These are phyloP conservation scores for human (Homo sapiens) DNA, from an alignment of 2,113 vertebrate genomes.

Conservation along the genomic window GRCh38 chr2:221346501-221347000, in stretches of 20 bases:
- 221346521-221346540: background rate
- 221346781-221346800: background rate
- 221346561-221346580: background rate
- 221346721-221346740: background rate
- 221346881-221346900: background rate
- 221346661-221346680: background rate
- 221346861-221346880: background rate
- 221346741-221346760: background rate
- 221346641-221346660: background rate
- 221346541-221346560: background rate
- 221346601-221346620: background rate
- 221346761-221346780: background rate
- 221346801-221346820: background rate
- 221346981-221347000: background rate
- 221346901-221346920: background rate
- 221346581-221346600: background rate
- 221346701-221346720: background rate
- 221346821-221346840: background rate
- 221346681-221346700: background rate
- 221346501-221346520: slow-evolving; percentile 21
- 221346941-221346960: background rate
- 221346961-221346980: background rate
- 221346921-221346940: background rate
- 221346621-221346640: background rate
- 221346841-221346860: background rate